Conservation (phyloP, 1,140 invertebrate species). For the Neotoxoptera formosana region DNA sequence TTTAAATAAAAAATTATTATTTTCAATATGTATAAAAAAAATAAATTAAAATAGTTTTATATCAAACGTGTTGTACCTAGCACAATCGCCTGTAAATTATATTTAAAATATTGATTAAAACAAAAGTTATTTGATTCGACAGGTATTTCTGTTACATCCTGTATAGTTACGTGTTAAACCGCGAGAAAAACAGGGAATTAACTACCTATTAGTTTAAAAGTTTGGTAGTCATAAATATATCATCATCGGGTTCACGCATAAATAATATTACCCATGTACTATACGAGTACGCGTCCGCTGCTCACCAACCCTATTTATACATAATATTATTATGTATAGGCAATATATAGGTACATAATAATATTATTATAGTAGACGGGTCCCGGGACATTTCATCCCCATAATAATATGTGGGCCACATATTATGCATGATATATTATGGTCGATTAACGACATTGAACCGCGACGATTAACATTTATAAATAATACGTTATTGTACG, state of each 20-base stretch:
- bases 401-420: neutral
- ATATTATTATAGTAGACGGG: neutral
- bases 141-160: too few relatives aligned
- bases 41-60: too few relatives aligned
- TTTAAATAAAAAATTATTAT: too few relatives aligned
- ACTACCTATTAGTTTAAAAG: neutral
- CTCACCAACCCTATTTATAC: neutral
- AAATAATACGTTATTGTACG: neutral
- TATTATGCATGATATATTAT: neutral
- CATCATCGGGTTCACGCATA: neutral
- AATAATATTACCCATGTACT: neutral
- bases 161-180: too few relatives aligned
- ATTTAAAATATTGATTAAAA: too few relatives aligned
- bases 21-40: too few relatives aligned
- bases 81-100: too few relatives aligned
- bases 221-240: neutral
- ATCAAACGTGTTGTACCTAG: too few relatives aligned
- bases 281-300: neutral
- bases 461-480: neutral
- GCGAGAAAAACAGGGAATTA: too few relatives aligned
- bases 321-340: neutral
- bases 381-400: neutral
- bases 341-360: neutral
- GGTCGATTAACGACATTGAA: neutral
- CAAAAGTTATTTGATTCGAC: too few relatives aligned